Conservation (phyloP, 2,797 vertebrate genomes). For the Selene dorsalis region DNA sequence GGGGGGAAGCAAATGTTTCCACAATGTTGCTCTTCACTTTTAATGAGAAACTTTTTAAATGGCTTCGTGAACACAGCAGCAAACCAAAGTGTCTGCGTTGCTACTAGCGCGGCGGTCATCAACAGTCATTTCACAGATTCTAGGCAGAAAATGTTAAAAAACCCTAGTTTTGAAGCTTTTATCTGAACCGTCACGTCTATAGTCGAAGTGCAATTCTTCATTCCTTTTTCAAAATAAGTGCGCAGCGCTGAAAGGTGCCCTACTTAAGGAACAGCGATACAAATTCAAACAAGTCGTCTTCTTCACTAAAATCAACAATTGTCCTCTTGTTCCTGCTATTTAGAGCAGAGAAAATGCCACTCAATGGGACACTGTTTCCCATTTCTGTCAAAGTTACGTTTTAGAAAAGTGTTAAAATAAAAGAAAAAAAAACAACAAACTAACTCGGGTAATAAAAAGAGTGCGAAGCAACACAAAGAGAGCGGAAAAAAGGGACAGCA, state of each 20-base stretch:
- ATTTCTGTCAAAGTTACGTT: neutral
- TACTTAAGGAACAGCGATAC: conserved; percentile 1
- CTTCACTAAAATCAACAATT: conserved; percentile 8
- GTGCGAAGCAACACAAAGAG: neutral
- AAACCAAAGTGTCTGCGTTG: neutral
- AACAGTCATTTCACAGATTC: neutral
- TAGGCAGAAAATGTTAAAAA: neutral
- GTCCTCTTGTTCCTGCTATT: neutral
- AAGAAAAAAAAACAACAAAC: neutral
- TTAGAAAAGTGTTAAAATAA: neutral
- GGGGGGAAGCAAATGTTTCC: neutral
- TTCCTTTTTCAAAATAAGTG: conserved; percentile 1
- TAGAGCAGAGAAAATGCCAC: neutral
- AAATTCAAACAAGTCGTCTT: neutral
- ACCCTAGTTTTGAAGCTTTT: neutral
- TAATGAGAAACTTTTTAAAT: neutral
- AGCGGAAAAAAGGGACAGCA: neutral
- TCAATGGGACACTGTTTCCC: neutral
- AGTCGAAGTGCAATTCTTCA: neutral
- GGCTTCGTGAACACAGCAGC: neutral
- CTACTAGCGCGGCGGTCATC: neutral
- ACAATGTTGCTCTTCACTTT: neutral
- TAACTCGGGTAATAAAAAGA: neutral
- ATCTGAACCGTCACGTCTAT: conserved; percentile 1
- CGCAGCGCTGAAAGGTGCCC: conserved; percentile 1